Conservation (phyloP, 2,113 vertebrate species). For the Ibidorhyncha struthersii region DNA sequence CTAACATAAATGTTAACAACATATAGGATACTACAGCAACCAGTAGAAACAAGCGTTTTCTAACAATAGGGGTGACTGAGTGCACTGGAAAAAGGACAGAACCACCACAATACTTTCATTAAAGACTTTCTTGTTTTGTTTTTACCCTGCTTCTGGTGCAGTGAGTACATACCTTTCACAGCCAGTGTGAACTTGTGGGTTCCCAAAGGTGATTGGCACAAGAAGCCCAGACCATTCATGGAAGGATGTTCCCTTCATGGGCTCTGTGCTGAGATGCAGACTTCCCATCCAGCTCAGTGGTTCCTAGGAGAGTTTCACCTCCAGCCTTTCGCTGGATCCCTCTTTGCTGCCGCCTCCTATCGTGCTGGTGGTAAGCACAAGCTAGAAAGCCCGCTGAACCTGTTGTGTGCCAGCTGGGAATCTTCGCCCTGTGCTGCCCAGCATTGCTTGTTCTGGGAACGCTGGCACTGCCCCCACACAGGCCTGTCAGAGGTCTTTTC, state of each 20-base stretch:
- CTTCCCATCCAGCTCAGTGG: neutral
- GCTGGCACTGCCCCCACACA: neutral
- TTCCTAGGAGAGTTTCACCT: neutral
- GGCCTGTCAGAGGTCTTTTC: neutral
- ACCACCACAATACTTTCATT: neutral
- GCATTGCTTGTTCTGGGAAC: neutral
- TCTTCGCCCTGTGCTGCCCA: neutral
- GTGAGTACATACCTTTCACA: neutral
- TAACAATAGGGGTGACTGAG: neutral
- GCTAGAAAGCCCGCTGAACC: neutral
- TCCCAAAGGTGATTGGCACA: neutral
- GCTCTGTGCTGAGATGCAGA: neutral
- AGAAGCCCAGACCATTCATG: neutral
- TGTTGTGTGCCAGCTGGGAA: neutral
- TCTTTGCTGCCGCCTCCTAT: neutral
- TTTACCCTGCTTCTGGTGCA: neutral
- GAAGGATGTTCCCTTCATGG: neutral
- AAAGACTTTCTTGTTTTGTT: neutral
- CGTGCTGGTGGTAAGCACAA: neutral
- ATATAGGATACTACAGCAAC: neutral
- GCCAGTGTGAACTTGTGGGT: neutral
- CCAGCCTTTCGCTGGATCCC: neutral
- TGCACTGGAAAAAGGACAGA: neutral
- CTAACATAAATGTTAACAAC: neutral
- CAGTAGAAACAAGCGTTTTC: neutral